Conservation (phyloP, 2,888 invertebrate species). For the Odontocerum albicorne region DNA sequence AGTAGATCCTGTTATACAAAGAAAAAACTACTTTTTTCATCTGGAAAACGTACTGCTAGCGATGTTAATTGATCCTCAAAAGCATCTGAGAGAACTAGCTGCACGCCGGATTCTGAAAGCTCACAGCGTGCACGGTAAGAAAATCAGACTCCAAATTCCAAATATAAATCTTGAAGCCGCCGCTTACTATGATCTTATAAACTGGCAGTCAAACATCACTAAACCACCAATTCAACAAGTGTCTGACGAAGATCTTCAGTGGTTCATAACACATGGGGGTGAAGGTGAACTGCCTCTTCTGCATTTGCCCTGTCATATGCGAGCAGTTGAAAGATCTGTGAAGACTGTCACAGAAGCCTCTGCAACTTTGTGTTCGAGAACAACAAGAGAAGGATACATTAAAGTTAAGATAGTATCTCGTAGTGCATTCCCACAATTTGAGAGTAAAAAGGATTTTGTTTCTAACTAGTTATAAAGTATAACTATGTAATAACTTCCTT, state of each 20-base stretch:
- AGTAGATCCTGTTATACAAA: no score
- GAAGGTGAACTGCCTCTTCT: background rate
- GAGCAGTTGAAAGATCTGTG: no score
- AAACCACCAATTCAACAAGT: background rate
- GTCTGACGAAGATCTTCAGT: background rate
- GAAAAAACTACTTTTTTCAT: background rate
- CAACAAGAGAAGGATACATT: no score
- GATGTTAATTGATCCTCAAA: conserved; percentile 1
- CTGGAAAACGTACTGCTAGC: background rate
- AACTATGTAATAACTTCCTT: no score
- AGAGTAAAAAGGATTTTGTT: no score
- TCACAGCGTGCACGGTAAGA: background rate
- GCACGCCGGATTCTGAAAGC: background rate
- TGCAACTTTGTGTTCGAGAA: no score
- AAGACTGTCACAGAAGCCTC: no score
- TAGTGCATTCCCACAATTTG: no score
- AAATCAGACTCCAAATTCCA: background rate
- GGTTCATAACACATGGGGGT: background rate
- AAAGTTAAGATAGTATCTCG: no score
- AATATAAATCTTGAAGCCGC: background rate
- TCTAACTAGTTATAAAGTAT: no score
- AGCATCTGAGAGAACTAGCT: conserved; percentile 1
- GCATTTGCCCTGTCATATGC: no score
- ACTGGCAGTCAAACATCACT: conserved; percentile 1
- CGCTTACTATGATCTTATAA: conserved; percentile 1